Evolutionary conservation across 2,113 vertebrate species (phyloP), one percentile per base, ranked within the genome.

Genomic region (Anhinga rufa): DNA sequence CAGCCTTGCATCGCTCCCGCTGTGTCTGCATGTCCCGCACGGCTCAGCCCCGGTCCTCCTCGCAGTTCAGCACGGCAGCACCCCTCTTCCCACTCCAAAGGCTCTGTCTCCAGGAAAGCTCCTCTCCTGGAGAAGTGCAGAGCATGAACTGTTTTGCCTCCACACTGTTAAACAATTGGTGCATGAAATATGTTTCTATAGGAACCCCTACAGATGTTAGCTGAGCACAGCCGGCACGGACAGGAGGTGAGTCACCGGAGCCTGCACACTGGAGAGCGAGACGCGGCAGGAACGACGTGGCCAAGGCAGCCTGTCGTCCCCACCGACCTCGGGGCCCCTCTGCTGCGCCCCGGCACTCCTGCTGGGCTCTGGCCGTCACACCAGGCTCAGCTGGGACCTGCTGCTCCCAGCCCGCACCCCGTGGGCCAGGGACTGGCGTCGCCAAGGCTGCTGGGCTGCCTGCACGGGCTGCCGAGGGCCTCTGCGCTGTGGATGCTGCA

Each of bases 1-100:
- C 0, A 0, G 17, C 52, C 65, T 34, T 16, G 0, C 0, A 1
- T 66, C 12, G 0, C 64, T 64, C 28, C 51, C 0, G 0, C 58
- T 38, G 54, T 15, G 1, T 15, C 55, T n/a, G 13, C 3, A 5
- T 13, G 2, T n/a, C 51, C 69, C 3, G 5, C 49, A 22, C 3
- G 9, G 65, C 62, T 60, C 46, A 4, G 60, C 10, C 25, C 52
- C 1, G 2, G 14, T 19, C 28, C 9, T 49, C n/a, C 54, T 7
- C 16, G 3, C 3, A 4, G 7, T 9, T 42, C 40, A 10, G 38
- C 65, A 19, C 0, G 0, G 55, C 86, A 26, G 29, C 1, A 2
- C 16, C 65, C 17, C 58, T 36, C 48, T 55, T 22, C 65, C 82
- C 10, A 0, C 60, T 22, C 76, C 55, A 54, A 7, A 54, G 15